Percentiles rank a stretch among this genome's conserved stretches.
These are phyloP conservation scores for Plutomurus gul DNA, from an alignment of 1,140 invertebrate species.

Conservation along the genomic window DNA sequence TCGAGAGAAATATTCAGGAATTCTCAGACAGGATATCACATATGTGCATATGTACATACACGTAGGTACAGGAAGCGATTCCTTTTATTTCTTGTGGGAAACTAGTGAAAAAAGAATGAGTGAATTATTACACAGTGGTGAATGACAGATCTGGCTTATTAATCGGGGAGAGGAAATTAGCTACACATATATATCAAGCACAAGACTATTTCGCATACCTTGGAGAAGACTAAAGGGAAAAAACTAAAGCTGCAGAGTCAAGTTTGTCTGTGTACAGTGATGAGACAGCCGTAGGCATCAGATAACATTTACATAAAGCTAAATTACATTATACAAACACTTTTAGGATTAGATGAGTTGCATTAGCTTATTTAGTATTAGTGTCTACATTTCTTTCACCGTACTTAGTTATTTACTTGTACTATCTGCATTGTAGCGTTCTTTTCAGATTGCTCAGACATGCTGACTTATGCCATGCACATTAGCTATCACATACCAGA, in stretches of 20 bases:
- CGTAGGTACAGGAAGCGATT: neutral
- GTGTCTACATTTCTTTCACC: neutral
- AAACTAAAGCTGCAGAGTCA: neutral
- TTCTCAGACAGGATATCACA: too few relatives aligned
- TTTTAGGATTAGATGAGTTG: constrained; percentile 23
- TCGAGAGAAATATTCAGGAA: neutral
- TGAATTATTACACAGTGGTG: constrained; percentile 14
- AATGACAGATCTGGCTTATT: constrained; percentile 27
- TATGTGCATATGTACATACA: too few relatives aligned
- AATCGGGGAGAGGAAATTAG: neutral
- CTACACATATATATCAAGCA: neutral
- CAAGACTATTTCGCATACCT: too few relatives aligned
- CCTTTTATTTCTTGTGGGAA: neutral
- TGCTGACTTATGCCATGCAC: neutral
- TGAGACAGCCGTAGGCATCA: neutral
- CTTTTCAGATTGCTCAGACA: neutral
- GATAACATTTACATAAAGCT: constrained; percentile 16
- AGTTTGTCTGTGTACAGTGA: neutral
- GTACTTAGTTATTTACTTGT: neutral
- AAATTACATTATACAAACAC: constrained; percentile 28
- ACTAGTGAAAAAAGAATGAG: neutral
- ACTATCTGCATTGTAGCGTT: too few relatives aligned
- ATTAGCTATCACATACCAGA: neutral
- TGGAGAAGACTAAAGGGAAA: neutral
- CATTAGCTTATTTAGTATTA: constrained; percentile 20